phyloP scores from a whole-genome alignment of 2,888 invertebrate genomes.

The Microctonus brassicae region DNA sequence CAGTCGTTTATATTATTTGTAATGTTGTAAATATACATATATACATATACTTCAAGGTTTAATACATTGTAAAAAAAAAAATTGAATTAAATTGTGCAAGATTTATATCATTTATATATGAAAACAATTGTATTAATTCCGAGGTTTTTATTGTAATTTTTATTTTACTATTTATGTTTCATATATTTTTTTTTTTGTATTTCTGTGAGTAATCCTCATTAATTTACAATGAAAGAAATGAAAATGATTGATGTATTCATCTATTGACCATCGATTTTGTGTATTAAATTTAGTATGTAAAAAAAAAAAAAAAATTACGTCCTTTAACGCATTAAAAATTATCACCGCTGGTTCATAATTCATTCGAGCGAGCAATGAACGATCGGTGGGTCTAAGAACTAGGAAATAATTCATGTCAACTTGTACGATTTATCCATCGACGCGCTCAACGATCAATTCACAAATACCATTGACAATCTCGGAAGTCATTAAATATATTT shows the following conservation, averaged over 20 bases:
- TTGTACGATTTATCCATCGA: background rate
- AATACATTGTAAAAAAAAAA: background rate
- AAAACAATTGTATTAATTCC: background rate
- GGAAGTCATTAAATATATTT: constrained; percentile 1
- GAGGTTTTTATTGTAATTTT: too few relatives aligned
- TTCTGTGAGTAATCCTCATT: too few relatives aligned
- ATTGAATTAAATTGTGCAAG: background rate
- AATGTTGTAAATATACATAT: background rate
- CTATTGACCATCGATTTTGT: background rate
- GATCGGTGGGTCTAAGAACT: background rate
- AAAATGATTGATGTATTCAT: background rate
- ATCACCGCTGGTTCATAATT: background rate
- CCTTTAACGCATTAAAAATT: background rate
- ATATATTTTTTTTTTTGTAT: too few relatives aligned
- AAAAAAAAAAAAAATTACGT: background rate
- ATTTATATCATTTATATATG: background rate
- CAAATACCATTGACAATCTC: constrained; percentile 3
- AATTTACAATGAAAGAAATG: background rate
- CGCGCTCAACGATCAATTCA: background rate
- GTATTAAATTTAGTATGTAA: background rate
- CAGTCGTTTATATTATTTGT: background rate
- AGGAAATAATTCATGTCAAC: constrained; percentile 4
- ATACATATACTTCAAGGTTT: background rate
- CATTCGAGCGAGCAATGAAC: background rate
- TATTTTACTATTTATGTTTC: background rate